These are phyloP conservation scores for Xenopus petersii DNA, from an alignment of 2,797 vertebrate genomes.

Conservation along the genomic window DNA sequence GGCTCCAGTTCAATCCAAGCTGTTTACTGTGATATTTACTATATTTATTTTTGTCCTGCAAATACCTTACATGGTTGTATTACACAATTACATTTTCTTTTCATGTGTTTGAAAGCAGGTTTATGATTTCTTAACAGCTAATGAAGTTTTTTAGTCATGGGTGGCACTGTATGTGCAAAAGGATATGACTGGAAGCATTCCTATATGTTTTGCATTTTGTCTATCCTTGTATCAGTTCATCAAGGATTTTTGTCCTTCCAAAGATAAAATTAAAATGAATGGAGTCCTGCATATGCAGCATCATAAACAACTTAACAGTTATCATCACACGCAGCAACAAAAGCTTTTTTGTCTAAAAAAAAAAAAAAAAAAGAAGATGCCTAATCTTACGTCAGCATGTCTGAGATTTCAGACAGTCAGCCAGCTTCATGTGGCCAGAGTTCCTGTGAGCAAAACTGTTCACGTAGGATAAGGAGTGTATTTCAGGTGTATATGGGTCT, in stretches of 20 bases:
- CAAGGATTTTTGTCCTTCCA: not conserved
- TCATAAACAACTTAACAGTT: slow-evolving; percentile 37
- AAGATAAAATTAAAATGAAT: not conserved
- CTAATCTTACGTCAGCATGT: slow-evolving; percentile 51
- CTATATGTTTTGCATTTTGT: slow-evolving; percentile 3
- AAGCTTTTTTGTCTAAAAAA: slow-evolving; percentile 40
- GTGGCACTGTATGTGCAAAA: not conserved
- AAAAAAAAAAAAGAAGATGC: slow-evolving; percentile 46
- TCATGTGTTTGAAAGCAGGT: no score
- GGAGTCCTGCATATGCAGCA: slow-evolving; percentile 14
- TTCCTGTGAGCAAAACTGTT: slow-evolving; percentile 48
- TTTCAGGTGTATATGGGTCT: slow-evolving; percentile 41
- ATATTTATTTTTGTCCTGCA: no score
- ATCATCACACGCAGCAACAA: slow-evolving; percentile 38
- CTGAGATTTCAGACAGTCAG: slow-evolving; percentile 50
- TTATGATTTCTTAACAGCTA: not conserved
- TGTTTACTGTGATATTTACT: no score
- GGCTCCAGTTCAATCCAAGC: no score
- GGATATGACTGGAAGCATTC: not conserved
- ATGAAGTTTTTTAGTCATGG: not conserved
- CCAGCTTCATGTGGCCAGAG: slow-evolving; percentile 50
- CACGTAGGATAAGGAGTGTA: slow-evolving; percentile 35
- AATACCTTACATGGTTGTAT: no score
- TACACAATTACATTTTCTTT: no score
- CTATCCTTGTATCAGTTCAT: not conserved